Conservation (phyloP, 2,888 invertebrate species). For the Megalurothrips usitatus region DNA sequence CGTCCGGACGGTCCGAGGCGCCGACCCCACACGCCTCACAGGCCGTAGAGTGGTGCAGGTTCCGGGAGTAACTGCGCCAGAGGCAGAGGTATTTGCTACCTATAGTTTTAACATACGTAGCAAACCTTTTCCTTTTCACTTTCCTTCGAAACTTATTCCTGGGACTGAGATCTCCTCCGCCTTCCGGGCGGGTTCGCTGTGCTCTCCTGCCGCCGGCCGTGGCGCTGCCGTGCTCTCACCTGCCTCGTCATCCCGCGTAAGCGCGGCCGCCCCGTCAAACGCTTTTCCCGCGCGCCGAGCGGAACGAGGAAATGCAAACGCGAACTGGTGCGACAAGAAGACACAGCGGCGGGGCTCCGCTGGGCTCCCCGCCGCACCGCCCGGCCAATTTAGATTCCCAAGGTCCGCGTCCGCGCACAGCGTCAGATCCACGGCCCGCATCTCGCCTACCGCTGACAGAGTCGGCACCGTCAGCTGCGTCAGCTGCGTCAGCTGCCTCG, state of each 20-base stretch:
- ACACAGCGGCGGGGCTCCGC: neutral
- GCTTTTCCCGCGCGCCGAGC: neutral
- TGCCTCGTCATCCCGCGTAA: too few species aligned
- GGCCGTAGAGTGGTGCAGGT: too few species aligned
- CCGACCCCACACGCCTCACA: too few species aligned
- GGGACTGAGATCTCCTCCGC: too few species aligned
- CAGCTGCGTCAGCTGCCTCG: neutral
- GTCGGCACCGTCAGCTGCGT: neutral
- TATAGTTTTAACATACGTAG: too few species aligned
- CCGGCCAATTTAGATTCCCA: neutral
- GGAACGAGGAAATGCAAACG: constrained; percentile 1
- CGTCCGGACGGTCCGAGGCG: too few species aligned
- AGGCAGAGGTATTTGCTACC: too few species aligned
- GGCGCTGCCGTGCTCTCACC: neutral
- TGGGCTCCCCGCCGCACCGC: neutral
- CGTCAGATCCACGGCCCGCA: neutral
- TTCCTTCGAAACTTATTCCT: too few species aligned
- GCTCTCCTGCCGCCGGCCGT: too few species aligned
- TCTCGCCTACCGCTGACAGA: neutral
- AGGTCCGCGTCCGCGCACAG: neutral
- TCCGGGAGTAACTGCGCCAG: too few species aligned
- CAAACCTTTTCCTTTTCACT: too few species aligned
- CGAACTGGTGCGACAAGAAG: neutral
- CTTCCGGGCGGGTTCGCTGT: too few species aligned
- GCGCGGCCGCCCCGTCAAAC: neutral